phyloP scores from a whole-genome alignment of 92 coral and sea anemone species.

The Phenganax marumi region DNA sequence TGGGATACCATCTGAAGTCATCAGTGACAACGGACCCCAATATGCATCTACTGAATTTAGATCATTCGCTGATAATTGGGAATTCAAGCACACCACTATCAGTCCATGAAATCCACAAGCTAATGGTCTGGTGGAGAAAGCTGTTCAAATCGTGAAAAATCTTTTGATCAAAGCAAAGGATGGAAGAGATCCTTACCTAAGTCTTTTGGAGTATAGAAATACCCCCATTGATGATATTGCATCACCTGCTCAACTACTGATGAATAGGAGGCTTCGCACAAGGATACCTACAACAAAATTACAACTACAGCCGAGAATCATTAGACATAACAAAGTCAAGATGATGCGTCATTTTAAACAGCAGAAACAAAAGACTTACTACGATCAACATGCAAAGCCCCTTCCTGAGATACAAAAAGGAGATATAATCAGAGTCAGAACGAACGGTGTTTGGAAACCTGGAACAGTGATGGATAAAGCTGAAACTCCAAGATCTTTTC shows the following conservation, averaged over 20 bases:
- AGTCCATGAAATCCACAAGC: conserved; percentile 44
- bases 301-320: neutral
- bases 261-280: conserved; percentile 49
- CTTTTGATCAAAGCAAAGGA: conserved; percentile 48
- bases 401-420: conserved; percentile 12
- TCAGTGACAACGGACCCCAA: conserved; percentile 50
- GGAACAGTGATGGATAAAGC: conserved; percentile 19
- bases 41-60: neutral
- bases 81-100: conserved; percentile 21
- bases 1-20: conserved; percentile 61
- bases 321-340: neutral
- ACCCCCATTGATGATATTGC: conserved; percentile 48
- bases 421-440: conserved; percentile 21
- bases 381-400: neutral
- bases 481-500: conserved; percentile 42
- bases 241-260: conserved; percentile 50
- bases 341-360: neutral
- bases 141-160: conserved; percentile 26
- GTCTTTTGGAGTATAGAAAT: conserved; percentile 53
- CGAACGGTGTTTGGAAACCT: conserved; percentile 16
- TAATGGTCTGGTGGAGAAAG: conserved; percentile 38
- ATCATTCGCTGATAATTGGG: conserved; percentile 24
- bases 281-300: conserved; percentile 16
- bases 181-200: conserved; percentile 49
- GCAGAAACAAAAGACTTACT: conserved; percentile 1